Evolutionary conservation across 2,888 invertebrate genomes (phyloP).

Genomic region (Troides helena): DNA sequence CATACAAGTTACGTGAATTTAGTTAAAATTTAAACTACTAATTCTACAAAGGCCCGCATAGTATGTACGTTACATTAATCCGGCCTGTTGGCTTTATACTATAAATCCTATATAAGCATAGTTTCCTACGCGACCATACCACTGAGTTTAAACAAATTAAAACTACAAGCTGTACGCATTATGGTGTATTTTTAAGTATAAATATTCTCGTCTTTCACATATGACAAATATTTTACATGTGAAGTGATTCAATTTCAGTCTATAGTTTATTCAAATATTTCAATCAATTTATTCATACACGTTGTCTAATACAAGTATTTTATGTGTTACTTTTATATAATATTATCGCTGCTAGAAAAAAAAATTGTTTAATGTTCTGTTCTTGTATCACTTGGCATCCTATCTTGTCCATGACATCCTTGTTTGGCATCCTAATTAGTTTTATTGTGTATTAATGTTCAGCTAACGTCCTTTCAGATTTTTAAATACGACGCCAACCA

Average conservation of each 20-base stretch:
- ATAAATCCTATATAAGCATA: conserved; percentile 4
- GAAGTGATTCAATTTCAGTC: not conserved
- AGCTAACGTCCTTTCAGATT: too few species aligned
- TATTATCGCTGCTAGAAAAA: too few species aligned
- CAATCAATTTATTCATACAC: too few species aligned
- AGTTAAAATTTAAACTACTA: conserved; percentile 16
- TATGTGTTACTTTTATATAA: too few species aligned
- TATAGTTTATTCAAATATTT: not conserved
- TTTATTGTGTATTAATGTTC: too few species aligned
- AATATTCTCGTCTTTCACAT: not conserved
- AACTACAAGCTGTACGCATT: not conserved
- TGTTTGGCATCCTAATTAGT: too few species aligned
- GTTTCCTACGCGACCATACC: not conserved
- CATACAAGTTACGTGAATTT: conserved; percentile 4
- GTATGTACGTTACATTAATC: conserved; percentile 16
- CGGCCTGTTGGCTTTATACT: conserved; percentile 18
- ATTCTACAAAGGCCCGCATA: conserved; percentile 17
- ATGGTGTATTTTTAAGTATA: not conserved
- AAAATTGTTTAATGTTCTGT: too few species aligned
- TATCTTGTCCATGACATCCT: too few species aligned
- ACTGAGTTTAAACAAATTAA: not conserved
- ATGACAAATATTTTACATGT: not conserved
- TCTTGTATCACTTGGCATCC: too few species aligned
- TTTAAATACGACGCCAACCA: too few species aligned
- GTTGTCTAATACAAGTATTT: too few species aligned